Conservation (phyloP, 2,797 vertebrate species). For the Natrix natrix region DNA sequence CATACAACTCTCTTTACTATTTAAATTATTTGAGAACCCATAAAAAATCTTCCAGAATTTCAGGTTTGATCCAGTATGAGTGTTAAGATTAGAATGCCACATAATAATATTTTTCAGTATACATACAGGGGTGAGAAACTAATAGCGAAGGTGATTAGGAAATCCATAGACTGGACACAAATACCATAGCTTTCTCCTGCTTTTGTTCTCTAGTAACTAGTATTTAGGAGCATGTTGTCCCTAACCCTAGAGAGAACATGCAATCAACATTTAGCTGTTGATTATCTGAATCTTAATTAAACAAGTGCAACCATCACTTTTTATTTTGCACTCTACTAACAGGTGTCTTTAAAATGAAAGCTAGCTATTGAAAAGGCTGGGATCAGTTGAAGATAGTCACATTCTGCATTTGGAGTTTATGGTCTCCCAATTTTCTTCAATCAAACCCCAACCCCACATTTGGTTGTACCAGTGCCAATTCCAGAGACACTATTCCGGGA, state of each 20-base stretch:
- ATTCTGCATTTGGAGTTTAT: neutral
- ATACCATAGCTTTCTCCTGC: neutral
- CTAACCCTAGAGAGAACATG: neutral
- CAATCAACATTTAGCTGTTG: neutral
- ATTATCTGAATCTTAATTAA: neutral
- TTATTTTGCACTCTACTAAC: neutral
- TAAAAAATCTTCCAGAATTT: neutral
- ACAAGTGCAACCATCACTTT: neutral
- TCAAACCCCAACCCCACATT: neutral
- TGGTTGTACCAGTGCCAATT: neutral
- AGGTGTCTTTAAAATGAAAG: neutral
- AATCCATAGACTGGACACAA: neutral
- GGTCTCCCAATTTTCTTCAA: neutral
- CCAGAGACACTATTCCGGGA: neutral
- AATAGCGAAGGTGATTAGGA: neutral
- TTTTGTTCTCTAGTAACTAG: neutral
- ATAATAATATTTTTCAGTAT: neutral
- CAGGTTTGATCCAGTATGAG: neutral
- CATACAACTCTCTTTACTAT: neutral
- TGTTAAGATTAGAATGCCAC: neutral
- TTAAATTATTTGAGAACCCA: neutral
- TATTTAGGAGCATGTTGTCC: neutral
- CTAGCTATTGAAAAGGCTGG: neutral
- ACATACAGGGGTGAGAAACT: neutral
- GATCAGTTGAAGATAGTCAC: neutral